phyloP scores from a whole-genome alignment of 2,113 vertebrate genomes.

The Cryptotis parvus region DNA sequence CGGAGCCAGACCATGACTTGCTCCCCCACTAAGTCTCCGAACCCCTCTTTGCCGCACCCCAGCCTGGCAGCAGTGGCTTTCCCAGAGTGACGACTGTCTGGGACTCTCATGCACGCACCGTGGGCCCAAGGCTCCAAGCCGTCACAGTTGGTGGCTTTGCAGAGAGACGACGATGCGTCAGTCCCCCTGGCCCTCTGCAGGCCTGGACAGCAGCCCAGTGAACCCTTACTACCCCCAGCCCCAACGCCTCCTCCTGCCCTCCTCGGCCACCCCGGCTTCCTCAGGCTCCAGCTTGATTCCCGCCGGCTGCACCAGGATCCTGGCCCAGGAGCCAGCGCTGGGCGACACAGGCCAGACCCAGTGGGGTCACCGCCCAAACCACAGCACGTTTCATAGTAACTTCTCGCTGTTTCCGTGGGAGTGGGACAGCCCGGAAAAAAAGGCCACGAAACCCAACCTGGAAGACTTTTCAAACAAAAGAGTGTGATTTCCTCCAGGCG shows the following conservation, averaged over 20 bases:
- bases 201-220: fast-evolving
- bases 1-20: background rate
- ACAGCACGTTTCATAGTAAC: conserved; percentile 70
- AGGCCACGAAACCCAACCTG: conserved; percentile 79
- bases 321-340: background rate
- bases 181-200: fast-evolving
- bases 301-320: background rate
- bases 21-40: background rate
- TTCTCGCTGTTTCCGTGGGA: conserved; percentile 78
- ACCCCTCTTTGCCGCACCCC: background rate
- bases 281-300: background rate
- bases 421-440: conserved; percentile 68
- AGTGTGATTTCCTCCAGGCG: conserved; percentile 79
- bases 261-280: background rate
- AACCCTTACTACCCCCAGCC: background rate
- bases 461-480: conserved; percentile 73
- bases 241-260: fast-evolving
- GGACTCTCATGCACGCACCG: background rate
- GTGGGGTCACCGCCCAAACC: conserved; percentile 72
- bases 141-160: background rate
- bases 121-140: background rate
- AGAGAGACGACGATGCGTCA: background rate
- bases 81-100: background rate
- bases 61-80: background rate
- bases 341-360: background rate